Evolutionary conservation across 2,113 vertebrate genomes (phyloP).

Genomic region (human (Homo sapiens)): DNA sequence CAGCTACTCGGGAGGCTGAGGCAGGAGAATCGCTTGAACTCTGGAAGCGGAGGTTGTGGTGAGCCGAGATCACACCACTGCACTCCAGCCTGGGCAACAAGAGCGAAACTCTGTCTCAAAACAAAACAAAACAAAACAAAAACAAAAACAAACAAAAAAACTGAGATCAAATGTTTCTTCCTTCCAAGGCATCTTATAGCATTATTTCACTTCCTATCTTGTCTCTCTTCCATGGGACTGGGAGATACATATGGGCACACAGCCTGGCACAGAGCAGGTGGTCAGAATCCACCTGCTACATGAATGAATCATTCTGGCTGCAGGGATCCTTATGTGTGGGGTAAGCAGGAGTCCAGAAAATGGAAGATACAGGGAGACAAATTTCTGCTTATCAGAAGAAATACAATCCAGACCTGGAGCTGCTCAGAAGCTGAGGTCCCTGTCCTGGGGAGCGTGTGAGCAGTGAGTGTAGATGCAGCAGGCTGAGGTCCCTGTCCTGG

Average conservation of each 20-base stretch:
- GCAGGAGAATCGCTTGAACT: too few species aligned
- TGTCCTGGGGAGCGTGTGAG: too few species aligned
- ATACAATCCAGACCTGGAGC: not conserved
- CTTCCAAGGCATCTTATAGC: not conserved
- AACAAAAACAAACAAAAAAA: not conserved
- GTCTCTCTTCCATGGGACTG: not conserved
- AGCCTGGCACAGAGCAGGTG: not conserved
- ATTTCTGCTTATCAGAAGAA: constrained; percentile 8
- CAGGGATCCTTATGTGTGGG: not conserved
- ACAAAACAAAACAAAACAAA: too few species aligned
- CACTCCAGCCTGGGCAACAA: too few species aligned
- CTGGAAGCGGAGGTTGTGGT: too few species aligned
- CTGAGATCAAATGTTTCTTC: not conserved
- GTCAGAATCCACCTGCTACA: not conserved
- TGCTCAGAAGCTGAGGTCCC: not conserved
- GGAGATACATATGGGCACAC: not conserved
- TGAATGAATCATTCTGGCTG: not conserved
- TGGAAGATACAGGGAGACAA: not conserved
- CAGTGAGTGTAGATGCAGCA: not conserved
- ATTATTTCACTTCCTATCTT: not conserved
- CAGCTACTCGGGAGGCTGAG: too few species aligned
- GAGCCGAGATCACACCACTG: too few species aligned
- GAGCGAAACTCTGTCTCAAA: too few species aligned
- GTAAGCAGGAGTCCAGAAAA: not conserved
- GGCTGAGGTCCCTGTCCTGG: not conserved